These are phyloP conservation scores for Pagetopsis macropterus DNA, from an alignment of 2,797 vertebrate species.

Conservation along the genomic window DNA sequence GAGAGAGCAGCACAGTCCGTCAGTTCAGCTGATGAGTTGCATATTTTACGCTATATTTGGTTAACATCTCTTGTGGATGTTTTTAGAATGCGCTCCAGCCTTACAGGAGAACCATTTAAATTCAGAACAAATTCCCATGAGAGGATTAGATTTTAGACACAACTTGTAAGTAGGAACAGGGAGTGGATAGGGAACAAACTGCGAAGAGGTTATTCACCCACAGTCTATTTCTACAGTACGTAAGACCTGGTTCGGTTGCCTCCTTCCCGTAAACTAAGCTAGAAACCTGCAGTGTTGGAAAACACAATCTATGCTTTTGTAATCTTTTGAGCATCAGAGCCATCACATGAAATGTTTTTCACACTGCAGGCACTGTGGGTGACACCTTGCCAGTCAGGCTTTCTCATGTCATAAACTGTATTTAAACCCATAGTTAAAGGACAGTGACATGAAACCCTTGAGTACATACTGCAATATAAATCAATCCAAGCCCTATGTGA, in stretches of 20 bases:
- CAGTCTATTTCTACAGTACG: constrained; percentile 12
- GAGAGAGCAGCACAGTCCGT: constrained; percentile 24
- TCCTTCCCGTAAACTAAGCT: neutral
- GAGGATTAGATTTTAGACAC: constrained; percentile 17
- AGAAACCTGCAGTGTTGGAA: neutral
- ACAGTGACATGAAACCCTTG: neutral
- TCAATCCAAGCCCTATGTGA: constrained; percentile 1
- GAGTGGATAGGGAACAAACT: neutral
- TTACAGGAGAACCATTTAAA: constrained; percentile 34
- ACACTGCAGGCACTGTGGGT: neutral
- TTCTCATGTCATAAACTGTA: neutral
- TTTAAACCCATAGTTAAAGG: constrained; percentile 11
- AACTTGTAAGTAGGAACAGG: constrained; percentile 6
- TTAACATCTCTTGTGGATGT: constrained; percentile 40
- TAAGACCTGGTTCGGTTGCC: constrained; percentile 1
- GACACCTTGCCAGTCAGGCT: neutral
- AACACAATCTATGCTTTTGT: neutral
- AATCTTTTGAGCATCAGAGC: constrained; percentile 5
- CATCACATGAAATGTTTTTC: constrained; percentile 44
- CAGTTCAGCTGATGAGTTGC: constrained; percentile 52
- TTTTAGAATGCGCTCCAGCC: constrained; percentile 23
- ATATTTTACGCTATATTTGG: constrained; percentile 48
- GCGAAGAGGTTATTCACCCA: constrained; percentile 5
- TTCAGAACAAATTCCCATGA: constrained; percentile 8
- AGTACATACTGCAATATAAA: neutral